These are phyloP conservation scores for Lagopus muta DNA, from an alignment of 2,113 vertebrate genomes.

Conservation along the genomic window DNA sequence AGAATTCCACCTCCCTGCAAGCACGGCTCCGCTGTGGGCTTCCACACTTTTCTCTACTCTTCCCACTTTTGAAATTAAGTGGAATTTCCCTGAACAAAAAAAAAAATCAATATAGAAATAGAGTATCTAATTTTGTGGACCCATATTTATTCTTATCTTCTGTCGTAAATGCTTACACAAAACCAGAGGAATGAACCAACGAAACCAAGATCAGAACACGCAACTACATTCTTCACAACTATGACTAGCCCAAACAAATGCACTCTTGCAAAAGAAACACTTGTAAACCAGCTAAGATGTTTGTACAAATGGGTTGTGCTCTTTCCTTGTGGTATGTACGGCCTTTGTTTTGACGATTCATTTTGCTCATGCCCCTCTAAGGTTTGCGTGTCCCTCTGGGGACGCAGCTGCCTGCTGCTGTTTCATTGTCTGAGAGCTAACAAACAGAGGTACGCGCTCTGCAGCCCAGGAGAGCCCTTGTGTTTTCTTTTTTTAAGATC, in stretches of 20 bases:
- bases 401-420: background rate
- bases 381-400: background rate
- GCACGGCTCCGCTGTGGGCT: constrained; percentile 92
- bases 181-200: background rate
- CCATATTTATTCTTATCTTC: background rate
- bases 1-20: constrained; percentile 94
- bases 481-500: background rate
- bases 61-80: constrained; percentile 90
- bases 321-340: background rate
- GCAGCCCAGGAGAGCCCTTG: background rate
- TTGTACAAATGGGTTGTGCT: background rate
- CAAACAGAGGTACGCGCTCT: background rate
- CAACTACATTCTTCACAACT: background rate
- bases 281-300: background rate
- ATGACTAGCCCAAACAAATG: background rate
- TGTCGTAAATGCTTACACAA: background rate
- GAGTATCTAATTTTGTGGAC: fast-evolving
- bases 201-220: background rate
- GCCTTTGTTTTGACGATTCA: background rate
- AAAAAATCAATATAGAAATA: background rate
- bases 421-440: background rate
- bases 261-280: background rate
- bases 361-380: background rate
- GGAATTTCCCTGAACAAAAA: constrained; percentile 88
- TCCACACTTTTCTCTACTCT: constrained; percentile 96